A percentile compares a stretch with the other conserved stretches of the same genome.
Evolutionary conservation across 2,888 invertebrate species (phyloP).

Genomic region (Orthosia gracilis): DNA sequence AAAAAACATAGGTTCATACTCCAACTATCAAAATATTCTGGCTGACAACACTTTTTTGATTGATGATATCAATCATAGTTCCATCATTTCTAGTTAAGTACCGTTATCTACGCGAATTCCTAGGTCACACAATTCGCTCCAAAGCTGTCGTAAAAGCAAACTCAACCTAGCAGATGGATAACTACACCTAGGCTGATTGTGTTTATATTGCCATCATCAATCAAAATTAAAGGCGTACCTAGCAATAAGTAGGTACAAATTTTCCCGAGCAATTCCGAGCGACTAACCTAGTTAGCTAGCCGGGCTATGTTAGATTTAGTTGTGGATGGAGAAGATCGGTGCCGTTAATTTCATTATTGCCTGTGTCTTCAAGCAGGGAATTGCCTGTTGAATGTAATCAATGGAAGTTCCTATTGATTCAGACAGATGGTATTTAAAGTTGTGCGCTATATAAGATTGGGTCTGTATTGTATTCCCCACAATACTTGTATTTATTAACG

Average conservation of each 20-base stretch:
- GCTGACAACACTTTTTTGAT: background rate
- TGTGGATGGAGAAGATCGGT: background rate
- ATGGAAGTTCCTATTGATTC: background rate
- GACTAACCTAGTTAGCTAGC: background rate
- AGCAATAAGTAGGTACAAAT: background rate
- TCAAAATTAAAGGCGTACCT: constrained; percentile 16
- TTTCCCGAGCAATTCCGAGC: constrained; percentile 18
- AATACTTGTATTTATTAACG: too few species aligned
- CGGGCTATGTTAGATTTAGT: background rate
- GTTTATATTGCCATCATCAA: constrained; percentile 29
- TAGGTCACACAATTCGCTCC: constrained; percentile 7
- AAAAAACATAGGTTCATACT: too few species aligned
- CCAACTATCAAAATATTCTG: too few species aligned
- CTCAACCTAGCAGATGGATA: constrained; percentile 13
- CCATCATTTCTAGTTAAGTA: background rate
- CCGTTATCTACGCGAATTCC: background rate
- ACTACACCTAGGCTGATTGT: constrained; percentile 4
- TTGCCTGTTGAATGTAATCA: constrained; percentile 7
- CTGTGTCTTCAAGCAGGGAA: background rate
- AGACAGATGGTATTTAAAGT: background rate
- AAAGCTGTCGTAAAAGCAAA: constrained; percentile 16
- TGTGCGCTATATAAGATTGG: too few species aligned
- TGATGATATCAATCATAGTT: background rate
- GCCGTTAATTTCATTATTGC: constrained; percentile 23
- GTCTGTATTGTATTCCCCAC: background rate